Percentiles rank a stretch among this genome's conserved stretches.
Evolutionary conservation across 2,113 vertebrate species (phyloP).

Genomic region (Ophiodon elongatus): DNA sequence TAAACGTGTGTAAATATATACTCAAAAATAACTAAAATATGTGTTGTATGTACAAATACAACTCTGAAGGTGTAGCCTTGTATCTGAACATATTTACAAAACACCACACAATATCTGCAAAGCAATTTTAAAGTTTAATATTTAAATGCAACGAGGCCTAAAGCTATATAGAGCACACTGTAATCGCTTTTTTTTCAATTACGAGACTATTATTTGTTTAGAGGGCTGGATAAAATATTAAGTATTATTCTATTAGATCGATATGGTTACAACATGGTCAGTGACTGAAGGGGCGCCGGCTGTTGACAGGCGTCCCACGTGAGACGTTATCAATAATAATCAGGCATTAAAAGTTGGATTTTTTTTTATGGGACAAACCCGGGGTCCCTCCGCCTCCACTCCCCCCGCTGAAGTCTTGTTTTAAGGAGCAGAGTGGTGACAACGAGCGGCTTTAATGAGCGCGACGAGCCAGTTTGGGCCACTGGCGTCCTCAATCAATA

Average conservation of each 20-base stretch:
- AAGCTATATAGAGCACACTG: neutral
- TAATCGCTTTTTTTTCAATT: neutral
- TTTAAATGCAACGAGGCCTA: neutral
- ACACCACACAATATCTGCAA: neutral
- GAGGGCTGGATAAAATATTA: conserved; percentile 3
- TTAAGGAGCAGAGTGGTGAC: conserved; percentile 39
- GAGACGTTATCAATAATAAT: neutral
- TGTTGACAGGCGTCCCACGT: neutral
- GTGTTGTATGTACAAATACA: neutral
- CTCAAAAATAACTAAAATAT: neutral
- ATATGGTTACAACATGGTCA: neutral
- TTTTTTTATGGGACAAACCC: neutral
- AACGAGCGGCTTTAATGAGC: conserved; percentile 33
- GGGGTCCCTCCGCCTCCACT: neutral
- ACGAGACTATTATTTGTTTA: neutral
- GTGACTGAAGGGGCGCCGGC: neutral
- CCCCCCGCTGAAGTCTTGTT: conserved; percentile 2
- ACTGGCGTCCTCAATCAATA: conserved; percentile 51
- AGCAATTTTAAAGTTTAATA: neutral
- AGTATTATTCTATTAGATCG: neutral
- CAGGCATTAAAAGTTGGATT: neutral
- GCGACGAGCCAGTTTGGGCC: conserved; percentile 40
- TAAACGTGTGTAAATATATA: neutral
- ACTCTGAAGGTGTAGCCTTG: neutral
- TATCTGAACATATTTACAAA: neutral